phyloP scores from a whole-genome alignment of 2,797 vertebrate genomes.

The Hippopotamyrus pictus region DNA sequence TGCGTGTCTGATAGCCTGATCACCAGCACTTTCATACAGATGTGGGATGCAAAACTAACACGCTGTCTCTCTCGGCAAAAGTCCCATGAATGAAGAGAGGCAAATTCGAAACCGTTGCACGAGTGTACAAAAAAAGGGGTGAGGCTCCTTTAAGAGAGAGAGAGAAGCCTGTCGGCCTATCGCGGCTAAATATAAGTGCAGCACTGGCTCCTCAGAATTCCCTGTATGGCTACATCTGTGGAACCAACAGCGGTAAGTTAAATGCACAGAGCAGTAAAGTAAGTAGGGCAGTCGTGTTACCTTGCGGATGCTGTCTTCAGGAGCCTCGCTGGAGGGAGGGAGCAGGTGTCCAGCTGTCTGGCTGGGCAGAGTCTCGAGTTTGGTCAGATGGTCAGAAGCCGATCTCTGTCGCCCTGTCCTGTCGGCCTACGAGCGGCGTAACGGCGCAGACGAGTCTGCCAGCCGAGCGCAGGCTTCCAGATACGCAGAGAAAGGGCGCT shows the following conservation, averaged over 20 bases:
- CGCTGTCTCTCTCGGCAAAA: no score
- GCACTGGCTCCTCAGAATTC: constrained; percentile 24
- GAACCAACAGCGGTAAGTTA: constrained; percentile 27
- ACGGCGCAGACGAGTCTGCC: not conserved
- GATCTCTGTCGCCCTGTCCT: constrained; percentile 9
- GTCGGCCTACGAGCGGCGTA: constrained; percentile 12
- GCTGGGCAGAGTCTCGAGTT: constrained; percentile 1
- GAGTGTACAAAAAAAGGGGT: not conserved
- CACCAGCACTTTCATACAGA: not conserved
- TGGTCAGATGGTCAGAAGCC: constrained; percentile 22
- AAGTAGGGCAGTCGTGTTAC: constrained; percentile 42
- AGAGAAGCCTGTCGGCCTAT: constrained; percentile 6
- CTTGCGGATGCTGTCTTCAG: constrained; percentile 39
- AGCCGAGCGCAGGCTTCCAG: not conserved
- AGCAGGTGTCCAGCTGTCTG: constrained; percentile 34
- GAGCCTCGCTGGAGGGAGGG: constrained; percentile 3
- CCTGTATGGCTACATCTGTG: constrained; percentile 27
- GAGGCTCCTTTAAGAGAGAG: constrained; percentile 32
- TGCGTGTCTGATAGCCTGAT: not conserved
- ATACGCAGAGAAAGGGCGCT: constrained; percentile 18
- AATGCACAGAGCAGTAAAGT: constrained; percentile 6
- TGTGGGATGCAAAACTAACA: not conserved
- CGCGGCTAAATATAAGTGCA: constrained; percentile 13
- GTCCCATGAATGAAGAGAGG: not conserved
- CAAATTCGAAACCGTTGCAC: not conserved